These are phyloP conservation scores for Chloropsis cyanopogon DNA, from an alignment of 2,113 vertebrate genomes.

Conservation along the genomic window DNA sequence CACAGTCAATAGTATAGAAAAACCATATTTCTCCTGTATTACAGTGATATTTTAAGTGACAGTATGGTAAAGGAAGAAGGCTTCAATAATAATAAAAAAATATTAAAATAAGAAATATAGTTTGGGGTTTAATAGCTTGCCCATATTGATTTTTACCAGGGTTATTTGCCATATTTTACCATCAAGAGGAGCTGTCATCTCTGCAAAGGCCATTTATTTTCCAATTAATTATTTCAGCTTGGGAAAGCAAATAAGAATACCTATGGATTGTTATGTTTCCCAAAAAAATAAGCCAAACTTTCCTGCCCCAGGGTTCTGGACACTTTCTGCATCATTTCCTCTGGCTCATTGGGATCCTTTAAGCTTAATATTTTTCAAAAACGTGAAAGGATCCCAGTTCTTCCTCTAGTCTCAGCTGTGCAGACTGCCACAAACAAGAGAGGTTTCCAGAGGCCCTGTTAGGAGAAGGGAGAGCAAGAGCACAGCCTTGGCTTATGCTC, in stretches of 20 bases:
- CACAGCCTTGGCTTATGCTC: not conserved
- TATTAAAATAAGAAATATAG: not conserved
- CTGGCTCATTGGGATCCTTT: not conserved
- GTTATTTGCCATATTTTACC: conserved; percentile 29
- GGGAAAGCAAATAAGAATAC: not conserved
- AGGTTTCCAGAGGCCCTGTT: not conserved
- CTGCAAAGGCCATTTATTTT: not conserved
- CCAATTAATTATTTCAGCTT: not conserved
- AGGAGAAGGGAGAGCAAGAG: not conserved
- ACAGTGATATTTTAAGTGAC: conserved; percentile 19
- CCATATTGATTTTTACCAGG: conserved; percentile 33
- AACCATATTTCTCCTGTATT: not conserved
- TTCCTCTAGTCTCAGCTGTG: not conserved
- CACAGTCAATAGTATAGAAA: conserved; percentile 46
- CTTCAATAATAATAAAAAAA: not conserved
- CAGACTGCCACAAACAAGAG: not conserved
- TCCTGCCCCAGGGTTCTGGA: not conserved
- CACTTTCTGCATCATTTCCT: not conserved
- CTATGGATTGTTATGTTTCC: not conserved
- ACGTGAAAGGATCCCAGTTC: too few species aligned
- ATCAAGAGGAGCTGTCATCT: not conserved
- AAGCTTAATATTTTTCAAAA: not conserved
- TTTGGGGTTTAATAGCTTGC: conserved; percentile 26
- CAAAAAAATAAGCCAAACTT: not conserved
- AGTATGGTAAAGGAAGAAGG: not conserved